Evolutionary conservation across 2,113 vertebrate species (phyloP).

Genomic region (Syrrhaptes paradoxus): DNA sequence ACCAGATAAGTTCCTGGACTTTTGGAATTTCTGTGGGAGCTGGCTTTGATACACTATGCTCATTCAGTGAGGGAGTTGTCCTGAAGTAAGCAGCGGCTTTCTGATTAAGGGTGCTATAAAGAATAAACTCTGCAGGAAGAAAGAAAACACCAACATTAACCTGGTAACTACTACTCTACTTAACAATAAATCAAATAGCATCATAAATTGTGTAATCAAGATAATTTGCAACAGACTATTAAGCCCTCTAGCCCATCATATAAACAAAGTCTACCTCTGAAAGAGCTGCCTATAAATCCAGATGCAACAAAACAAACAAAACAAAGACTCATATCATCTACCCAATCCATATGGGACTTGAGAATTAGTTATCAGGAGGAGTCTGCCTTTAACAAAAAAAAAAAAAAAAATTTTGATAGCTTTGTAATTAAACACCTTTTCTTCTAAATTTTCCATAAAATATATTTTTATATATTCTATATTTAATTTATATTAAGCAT

Average conservation of each 20-base stretch:
- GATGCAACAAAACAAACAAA: not conserved
- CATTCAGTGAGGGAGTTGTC: not conserved
- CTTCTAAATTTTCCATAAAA: not conserved
- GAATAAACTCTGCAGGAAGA: not conserved
- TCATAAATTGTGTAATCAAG: not conserved
- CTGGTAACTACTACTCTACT: not conserved
- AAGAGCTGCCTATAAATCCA: not conserved
- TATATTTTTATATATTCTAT: not conserved
- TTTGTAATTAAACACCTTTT: not conserved
- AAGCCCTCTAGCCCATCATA: not conserved
- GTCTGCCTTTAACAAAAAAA: not conserved
- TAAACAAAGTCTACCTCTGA: not conserved
- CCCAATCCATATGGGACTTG: not conserved
- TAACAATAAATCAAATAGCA: not conserved
- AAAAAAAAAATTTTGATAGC: not conserved
- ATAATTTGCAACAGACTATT: not conserved
- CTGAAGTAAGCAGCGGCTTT: not conserved
- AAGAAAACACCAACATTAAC: not conserved
- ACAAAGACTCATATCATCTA: not conserved
- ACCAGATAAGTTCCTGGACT: not conserved
- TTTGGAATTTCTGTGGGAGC: not conserved
- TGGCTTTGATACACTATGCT: not conserved
- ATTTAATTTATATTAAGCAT: not conserved
- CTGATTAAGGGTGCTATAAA: not conserved
- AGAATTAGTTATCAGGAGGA: not conserved